Percentiles rank a stretch among this genome's conserved stretches.
Evolutionary conservation across 2,797 vertebrate genomes (phyloP).

Genomic region (Lemur catta): DNA sequence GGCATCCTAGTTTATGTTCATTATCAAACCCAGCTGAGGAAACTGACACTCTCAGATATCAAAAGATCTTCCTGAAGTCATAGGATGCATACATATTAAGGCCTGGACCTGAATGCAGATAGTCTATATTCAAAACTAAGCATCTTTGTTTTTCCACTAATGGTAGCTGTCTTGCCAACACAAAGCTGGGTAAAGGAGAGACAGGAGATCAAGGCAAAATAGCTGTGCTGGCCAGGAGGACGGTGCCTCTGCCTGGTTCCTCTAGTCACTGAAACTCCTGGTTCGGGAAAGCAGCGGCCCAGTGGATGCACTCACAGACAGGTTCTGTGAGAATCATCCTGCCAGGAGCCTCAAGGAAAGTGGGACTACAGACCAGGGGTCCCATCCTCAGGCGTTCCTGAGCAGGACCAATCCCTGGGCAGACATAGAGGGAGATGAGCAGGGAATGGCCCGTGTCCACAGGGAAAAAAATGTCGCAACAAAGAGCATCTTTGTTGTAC

Average conservation of each 20-base stretch:
- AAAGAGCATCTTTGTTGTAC: background rate
- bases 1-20: background rate
- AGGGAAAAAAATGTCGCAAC: too few relatives aligned
- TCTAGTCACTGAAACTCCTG: background rate
- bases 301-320: background rate
- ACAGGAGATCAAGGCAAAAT: background rate
- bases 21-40: background rate
- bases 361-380: background rate
- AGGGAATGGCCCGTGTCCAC: background rate
- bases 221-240: background rate
- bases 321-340: background rate
- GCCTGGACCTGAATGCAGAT: background rate
- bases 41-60: background rate
- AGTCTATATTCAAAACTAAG: background rate
- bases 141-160: background rate
- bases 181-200: background rate
- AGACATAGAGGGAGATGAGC: background rate
- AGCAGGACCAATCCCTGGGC: background rate
- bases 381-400: background rate
- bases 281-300: background rate
- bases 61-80: background rate
- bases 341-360: background rate
- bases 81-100: background rate
- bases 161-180: background rate
- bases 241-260: background rate